Evolutionary conservation across 2,113 vertebrate genomes (phyloP).

Genomic region (Catharus fuscescens): DNA sequence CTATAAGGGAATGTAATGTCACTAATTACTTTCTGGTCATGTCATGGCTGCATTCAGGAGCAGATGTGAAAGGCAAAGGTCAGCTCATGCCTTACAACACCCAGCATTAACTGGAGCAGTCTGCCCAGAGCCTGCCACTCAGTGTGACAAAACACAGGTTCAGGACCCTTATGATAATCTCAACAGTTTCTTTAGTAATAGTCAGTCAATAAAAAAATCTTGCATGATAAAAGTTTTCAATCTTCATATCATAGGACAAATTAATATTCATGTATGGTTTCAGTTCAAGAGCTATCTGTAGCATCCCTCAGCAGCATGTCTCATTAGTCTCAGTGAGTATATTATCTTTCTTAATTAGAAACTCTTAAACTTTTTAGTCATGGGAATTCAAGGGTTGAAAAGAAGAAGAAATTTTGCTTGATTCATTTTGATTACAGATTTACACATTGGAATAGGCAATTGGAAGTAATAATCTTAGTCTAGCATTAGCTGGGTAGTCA

Average conservation of each 20-base stretch:
- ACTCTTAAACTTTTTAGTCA: slow-evolving; percentile 13
- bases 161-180: background rate
- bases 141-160: background rate
- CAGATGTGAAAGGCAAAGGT: background rate
- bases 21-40: background rate
- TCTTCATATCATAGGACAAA: background rate
- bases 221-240: background rate
- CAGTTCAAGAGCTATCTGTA: background rate
- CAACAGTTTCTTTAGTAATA: background rate
- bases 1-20: background rate
- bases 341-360: slow-evolving; percentile 58
- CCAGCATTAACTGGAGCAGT: background rate
- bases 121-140: background rate
- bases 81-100: background rate
- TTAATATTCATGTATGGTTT: background rate
- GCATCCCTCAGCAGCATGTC: background rate
- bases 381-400: slow-evolving; percentile 14
- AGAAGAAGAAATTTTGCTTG: background rate
- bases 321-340: slow-evolving; percentile 31
- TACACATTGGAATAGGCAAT: background rate
- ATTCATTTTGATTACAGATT: slow-evolving; percentile 14
- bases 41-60: background rate
- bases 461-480: background rate
- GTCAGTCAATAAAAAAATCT: background rate
- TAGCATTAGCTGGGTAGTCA: background rate